Evolutionary conservation across 1,140 invertebrate species (phyloP).

Genomic region (Drosophila dunni): DNA sequence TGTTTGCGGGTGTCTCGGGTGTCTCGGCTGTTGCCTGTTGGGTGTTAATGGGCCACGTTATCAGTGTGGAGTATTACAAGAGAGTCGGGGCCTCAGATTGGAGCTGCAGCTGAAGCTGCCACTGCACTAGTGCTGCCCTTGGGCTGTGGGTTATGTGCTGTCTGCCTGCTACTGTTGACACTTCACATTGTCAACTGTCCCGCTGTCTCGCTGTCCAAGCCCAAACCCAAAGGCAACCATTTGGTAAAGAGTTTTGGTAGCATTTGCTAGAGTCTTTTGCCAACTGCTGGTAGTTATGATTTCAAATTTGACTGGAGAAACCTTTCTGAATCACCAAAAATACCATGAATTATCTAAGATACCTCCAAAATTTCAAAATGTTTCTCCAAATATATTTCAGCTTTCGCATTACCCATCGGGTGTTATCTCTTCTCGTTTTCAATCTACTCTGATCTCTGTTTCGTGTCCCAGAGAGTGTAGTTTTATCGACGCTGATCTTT

Average conservation of each 20-base stretch:
- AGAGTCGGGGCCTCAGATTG: slow-evolving; percentile 9
- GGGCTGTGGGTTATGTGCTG: slow-evolving; percentile 32
- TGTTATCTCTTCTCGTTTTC: too few species aligned
- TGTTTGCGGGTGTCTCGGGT: slow-evolving; percentile 53
- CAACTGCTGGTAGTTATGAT: neutral
- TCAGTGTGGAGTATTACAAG: slow-evolving; percentile 12
- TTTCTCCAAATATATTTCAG: too few species aligned
- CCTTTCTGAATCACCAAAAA: too few species aligned
- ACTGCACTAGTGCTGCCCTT: slow-evolving; percentile 19
- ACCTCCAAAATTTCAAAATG: too few species aligned
- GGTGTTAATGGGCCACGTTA: slow-evolving; percentile 51
- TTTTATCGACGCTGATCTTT: too few species aligned
- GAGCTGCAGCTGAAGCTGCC: slow-evolving; percentile 7
- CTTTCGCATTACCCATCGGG: too few species aligned
- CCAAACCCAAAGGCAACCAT: neutral
- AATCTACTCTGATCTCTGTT: too few species aligned
- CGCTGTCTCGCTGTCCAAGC: slow-evolving; percentile 1
- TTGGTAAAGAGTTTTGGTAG: slow-evolving; percentile 27
- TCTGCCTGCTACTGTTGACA: slow-evolving; percentile 52
- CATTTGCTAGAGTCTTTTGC: neutral
- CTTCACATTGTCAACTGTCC: slow-evolving; percentile 13
- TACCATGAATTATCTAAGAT: too few species aligned
- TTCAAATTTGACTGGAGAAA: neutral
- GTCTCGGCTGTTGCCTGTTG: too few species aligned
- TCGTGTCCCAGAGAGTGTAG: too few species aligned